Evolutionary conservation across 2,797 vertebrate species (phyloP), one percentile per base, ranked within the genome.

Genomic region (Pithecia hirsuta): DNA sequence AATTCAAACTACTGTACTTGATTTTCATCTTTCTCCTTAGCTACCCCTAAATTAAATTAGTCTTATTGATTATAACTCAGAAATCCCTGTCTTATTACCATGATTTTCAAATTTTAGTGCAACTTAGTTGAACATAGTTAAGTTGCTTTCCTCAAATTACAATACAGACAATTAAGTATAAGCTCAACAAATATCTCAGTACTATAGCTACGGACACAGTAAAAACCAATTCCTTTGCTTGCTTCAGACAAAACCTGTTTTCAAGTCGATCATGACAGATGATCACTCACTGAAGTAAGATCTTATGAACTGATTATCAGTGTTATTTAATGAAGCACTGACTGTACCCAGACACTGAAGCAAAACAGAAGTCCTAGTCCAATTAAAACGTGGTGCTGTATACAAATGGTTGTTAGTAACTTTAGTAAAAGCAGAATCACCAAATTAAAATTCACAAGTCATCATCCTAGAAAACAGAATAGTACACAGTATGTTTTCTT

Each of bases 31-130:
- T 97, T 98, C 95, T 98, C 95, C 75, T 97, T 96, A 93, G 96
- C 79, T 96, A 93, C 91, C 70, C 93, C 79, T 70, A 96, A 98
- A 97, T 98, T 98, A 97, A 98, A 98, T 96, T 97, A 98, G 91
- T 75, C 76, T 81, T 97, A 96, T 89, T 97, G 97, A 98, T 96
- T 96, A 97, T 82, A 95, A 96, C 72, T 96, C 94, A 89, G 83
- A 97, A 98, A 96, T 98, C 84, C 87, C 95, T 93, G 67, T 96
- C 95, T 78, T 95, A 79, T 96, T 97, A 97, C 92, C 79, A 82
- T 70, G 89, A 97, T 96, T 94, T 96, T 95, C 72, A 95, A 96
- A 95, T 98, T 96, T 96, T 88, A 96, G 93, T 96, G 89, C 93
- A 96, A 85, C 78, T 91, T 55, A 24, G 81, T 75, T 52, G 67